A percentile compares a stretch with the other conserved stretches of the same genome.
These are phyloP conservation scores for Trachelus troglodyta DNA, from an alignment of 2,888 invertebrate genomes.

Conservation along the genomic window DNA sequence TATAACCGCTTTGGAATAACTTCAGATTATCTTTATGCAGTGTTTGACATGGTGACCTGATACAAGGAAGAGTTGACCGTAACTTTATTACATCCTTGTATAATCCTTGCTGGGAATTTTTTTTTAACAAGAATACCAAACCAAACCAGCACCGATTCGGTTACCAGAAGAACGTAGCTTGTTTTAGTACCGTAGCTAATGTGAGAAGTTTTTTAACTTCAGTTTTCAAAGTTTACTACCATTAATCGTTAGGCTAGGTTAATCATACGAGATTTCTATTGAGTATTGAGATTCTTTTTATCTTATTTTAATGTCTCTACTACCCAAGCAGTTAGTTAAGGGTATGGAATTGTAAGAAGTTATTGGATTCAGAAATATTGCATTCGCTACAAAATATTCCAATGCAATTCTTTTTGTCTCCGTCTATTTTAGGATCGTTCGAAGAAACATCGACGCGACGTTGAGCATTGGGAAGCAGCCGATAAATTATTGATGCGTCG, in stretches of 20 bases:
- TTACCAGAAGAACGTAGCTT: background rate
- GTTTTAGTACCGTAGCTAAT: background rate
- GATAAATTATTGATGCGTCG: background rate
- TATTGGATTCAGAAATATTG: background rate
- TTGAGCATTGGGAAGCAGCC: background rate
- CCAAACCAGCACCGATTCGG: too few relatives aligned
- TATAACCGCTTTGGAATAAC: background rate
- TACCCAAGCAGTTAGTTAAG: background rate
- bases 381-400: background rate
- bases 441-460: background rate
- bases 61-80: background rate
- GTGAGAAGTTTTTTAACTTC: background rate
- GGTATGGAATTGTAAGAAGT: background rate
- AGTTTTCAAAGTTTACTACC: background rate
- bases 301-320: background rate
- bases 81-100: background rate
- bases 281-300: background rate
- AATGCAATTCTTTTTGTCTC: background rate
- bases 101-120: background rate
- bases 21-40: background rate
- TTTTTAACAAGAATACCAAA: background rate
- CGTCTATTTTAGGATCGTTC: background rate
- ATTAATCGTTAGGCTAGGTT: background rate
- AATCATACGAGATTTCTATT: background rate
- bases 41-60: background rate